Conservation (phyloP, 2,888 invertebrate species). For the Electrophaes corylata region DNA sequence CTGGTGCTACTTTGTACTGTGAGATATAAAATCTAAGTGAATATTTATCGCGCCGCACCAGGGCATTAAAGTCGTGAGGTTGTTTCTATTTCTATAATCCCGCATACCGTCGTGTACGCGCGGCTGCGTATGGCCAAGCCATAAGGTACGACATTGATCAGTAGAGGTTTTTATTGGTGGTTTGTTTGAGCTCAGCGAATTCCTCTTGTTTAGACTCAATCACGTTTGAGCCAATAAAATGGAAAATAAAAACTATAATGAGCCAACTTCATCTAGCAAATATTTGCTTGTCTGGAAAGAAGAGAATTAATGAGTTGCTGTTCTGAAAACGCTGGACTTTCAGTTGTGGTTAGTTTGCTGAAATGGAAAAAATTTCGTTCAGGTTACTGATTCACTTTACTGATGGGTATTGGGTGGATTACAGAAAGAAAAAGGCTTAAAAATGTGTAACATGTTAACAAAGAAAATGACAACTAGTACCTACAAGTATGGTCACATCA, state of each 20-base stretch:
- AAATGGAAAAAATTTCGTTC: slow-evolving; percentile 55
- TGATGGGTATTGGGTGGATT: slow-evolving; percentile 1
- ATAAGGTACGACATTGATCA: slow-evolving; percentile 60
- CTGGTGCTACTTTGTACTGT: too few species aligned
- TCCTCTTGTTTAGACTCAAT: slow-evolving; percentile 76
- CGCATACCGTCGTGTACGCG: not conserved
- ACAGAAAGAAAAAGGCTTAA: not conserved
- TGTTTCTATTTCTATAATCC: too few species aligned
- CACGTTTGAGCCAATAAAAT: slow-evolving; percentile 60
- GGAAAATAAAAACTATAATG: slow-evolving; percentile 76
- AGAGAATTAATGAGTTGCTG: slow-evolving; percentile 40
- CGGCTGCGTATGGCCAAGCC: slow-evolving; percentile 15
- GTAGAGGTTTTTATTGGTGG: slow-evolving; percentile 64
- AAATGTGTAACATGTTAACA: too few species aligned
- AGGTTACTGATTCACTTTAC: slow-evolving; percentile 42
- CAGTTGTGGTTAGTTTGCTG: slow-evolving; percentile 42
- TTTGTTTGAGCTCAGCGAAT: slow-evolving; percentile 59
- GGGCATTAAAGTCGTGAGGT: too few species aligned
- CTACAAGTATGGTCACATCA: too few species aligned
- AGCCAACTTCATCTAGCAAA: slow-evolving; percentile 70
- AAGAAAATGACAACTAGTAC: too few species aligned
- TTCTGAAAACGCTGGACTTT: slow-evolving; percentile 28
- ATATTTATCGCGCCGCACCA: too few species aligned
- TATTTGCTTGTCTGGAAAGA: slow-evolving; percentile 66
- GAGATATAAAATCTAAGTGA: too few species aligned